Base-by-base conservation (phyloP, 1,140 invertebrate genomes). In the Hycleus cichorii region DNA sequence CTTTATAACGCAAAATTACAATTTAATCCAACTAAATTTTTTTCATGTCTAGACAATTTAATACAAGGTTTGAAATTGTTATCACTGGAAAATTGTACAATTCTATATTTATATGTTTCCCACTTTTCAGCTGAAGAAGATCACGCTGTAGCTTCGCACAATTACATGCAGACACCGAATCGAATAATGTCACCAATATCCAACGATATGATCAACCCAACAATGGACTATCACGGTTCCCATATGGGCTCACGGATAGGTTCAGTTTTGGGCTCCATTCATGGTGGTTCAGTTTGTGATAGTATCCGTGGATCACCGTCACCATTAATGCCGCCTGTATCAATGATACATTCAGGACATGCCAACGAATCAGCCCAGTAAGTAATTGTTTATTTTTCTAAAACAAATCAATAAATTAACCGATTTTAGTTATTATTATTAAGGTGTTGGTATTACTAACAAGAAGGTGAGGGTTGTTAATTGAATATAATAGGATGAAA, bases 91-190 rank as follows among this genome's bases (percentile, higher is more conserved):
- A n/a, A 3, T 42, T 42, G 5, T 18, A 2, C 10, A 42, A 52
- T 52, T 26, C 4, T 43, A 8, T 55, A 4, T 27, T 2, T 26
- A 10, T 32, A 18, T 18, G 18, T 18, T 18, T 18, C 18, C 10
- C 39, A 39, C 3, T 49, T 75, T 66, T 53, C 58, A 81, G 81
- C 80, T 58, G 81, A 82, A 69, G 81, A 82, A 74, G 81, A 82
- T 66, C 81, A 82, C 71, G 63, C 70, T 45, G 58, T 63, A 25
- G 55, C 48, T 39, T 69, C 69, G 46, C 66, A 65, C 51, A 71
- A 69, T 54, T 73, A 71, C 59, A 54, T 63, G 12, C 67, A 69
- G 57, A 63, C 66, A 4, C 57, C 67, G 12, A 71, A 62, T 58
- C 60, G 69, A 6, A 66, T 73, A 47, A 72, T 72, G 66, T 74